Evolutionary conservation across 2,888 invertebrate genomes (phyloP).

Genomic region (Creontiades dilutus): DNA sequence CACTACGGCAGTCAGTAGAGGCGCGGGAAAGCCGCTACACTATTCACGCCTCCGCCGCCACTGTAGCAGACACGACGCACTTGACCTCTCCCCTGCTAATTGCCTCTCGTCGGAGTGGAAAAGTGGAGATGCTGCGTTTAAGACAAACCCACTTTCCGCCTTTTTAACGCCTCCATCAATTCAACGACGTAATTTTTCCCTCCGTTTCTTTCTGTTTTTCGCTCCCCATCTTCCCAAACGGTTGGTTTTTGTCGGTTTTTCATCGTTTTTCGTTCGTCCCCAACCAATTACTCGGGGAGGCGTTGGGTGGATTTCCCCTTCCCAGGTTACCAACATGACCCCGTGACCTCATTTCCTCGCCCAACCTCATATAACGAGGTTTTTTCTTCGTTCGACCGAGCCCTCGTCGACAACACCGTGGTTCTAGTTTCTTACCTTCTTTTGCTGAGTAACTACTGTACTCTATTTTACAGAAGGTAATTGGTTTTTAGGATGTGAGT

Average conservation of each 20-base stretch:
- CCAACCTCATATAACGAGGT: background rate
- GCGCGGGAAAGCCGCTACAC: background rate
- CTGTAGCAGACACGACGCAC: constrained; percentile 10
- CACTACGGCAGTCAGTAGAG: background rate
- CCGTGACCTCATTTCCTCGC: constrained; percentile 10
- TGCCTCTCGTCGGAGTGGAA: constrained; percentile 32
- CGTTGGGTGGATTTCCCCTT: background rate
- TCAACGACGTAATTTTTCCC: background rate
- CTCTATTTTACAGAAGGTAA: no score
- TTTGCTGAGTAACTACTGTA: no score
- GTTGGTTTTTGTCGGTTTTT: background rate
- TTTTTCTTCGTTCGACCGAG: background rate
- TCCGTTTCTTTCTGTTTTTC: background rate
- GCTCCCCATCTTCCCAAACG: background rate
- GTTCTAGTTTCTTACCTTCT: no score
- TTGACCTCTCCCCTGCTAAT: constrained; percentile 29
- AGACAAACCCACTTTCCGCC: background rate
- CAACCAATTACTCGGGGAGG: constrained; percentile 2
- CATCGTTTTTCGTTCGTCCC: constrained; percentile 18
- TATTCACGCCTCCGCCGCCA: constrained; percentile 19
- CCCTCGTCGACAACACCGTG: background rate
- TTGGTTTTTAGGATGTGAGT: no score
- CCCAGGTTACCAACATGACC: constrained; percentile 17
- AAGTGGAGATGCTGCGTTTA: constrained; percentile 22
- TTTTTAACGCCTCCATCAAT: background rate